phyloP scores from a whole-genome alignment of 2,797 vertebrate species.

The Sebastes minor region DNA sequence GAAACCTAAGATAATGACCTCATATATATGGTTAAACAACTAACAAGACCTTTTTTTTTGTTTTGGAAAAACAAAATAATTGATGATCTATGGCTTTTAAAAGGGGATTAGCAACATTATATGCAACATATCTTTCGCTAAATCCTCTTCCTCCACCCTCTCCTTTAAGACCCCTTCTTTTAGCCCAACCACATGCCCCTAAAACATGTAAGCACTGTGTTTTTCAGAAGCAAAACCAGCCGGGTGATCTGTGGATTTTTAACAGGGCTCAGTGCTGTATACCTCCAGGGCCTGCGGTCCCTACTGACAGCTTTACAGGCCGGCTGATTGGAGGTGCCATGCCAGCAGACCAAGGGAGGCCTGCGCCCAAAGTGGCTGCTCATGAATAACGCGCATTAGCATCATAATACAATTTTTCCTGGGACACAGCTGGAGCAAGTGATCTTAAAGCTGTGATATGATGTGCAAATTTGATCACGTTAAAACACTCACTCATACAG shows the following conservation, averaged over 20 bases:
- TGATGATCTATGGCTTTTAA: conserved; percentile 42
- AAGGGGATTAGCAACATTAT: conserved; percentile 47
- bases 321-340: conserved; percentile 70
- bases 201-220: not conserved
- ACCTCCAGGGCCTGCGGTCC: conserved; percentile 59
- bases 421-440: not conserved
- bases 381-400: not conserved
- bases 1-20: conserved; percentile 71
- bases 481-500: not conserved
- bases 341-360: conserved; percentile 63
- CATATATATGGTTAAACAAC: conserved; percentile 54
- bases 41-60: not conserved
- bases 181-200: not conserved
- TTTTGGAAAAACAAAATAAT: conserved; percentile 19
- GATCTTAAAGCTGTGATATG: not conserved
- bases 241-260: conserved; percentile 47
- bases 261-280: conserved; percentile 30
- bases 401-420: not conserved
- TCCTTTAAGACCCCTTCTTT: not conserved
- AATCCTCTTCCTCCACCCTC: not conserved
- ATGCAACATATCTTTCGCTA: conserved; percentile 17
- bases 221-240: conserved; percentile 45
- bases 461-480: not conserved
- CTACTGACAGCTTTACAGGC: conserved; percentile 77
- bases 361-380: conserved; percentile 17